Evolutionary conservation across 2,113 vertebrate species (phyloP).

Genomic region (zebrafish (Danio rerio)): GRCz12tu NC_133194.1:30147001-30147500

Average conservation of each 20-base stretch:
- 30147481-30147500: too few species aligned
- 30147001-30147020: constrained; percentile 16
- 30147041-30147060: constrained; percentile 25
- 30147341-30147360: neutral
- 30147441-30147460: too few species aligned
- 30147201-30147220: neutral
- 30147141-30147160: neutral
- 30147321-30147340: neutral
- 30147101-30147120: constrained; percentile 20
- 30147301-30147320: neutral
- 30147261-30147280: neutral
- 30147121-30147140: constrained; percentile 1
- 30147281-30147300: neutral
- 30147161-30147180: neutral
- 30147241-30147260: neutral
- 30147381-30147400: neutral
- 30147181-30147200: neutral
- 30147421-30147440: neutral
- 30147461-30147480: too few species aligned
- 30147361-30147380: neutral
- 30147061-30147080: constrained; percentile 24
- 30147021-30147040: neutral
- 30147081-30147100: constrained; percentile 8
- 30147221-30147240: neutral
- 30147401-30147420: neutral